Evolutionary conservation across 2,113 vertebrate species (phyloP).

Genomic region (Hippolais icterina): DNA sequence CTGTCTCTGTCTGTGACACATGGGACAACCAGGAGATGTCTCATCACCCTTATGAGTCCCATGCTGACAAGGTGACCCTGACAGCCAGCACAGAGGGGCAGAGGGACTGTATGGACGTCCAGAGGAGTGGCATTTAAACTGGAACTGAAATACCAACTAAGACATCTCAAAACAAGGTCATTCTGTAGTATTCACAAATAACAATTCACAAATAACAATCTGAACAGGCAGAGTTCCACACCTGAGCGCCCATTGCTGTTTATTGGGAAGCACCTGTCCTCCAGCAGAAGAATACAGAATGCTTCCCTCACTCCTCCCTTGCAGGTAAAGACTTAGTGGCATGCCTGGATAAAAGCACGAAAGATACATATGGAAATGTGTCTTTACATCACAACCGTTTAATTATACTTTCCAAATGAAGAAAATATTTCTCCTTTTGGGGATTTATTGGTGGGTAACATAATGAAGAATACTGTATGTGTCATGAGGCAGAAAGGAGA

Average conservation of each 20-base stretch:
- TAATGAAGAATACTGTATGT: not conserved
- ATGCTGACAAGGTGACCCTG: accelerated
- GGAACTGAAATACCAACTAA: not conserved
- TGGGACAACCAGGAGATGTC: not conserved
- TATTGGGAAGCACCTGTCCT: not conserved
- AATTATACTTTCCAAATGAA: not conserved
- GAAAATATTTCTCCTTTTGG: not conserved
- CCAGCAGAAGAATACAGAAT: not conserved
- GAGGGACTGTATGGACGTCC: accelerated
- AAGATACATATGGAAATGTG: not conserved
- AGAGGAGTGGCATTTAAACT: not conserved
- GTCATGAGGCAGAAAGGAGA: not conserved
- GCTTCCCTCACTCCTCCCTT: accelerated
- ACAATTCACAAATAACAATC: not conserved
- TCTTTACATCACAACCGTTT: not conserved
- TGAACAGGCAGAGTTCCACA: not conserved
- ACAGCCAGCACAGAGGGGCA: not conserved
- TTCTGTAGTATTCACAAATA: not conserved
- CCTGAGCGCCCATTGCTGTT: accelerated
- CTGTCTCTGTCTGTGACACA: not conserved
- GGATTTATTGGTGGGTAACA: not conserved
- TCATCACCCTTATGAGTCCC: not conserved
- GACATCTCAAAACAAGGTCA: not conserved
- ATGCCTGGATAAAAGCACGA: not conserved
- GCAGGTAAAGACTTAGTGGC: not conserved